phyloP scores from a whole-genome alignment of 30 jellyfish, hydroid and myxozoan species.

The Cassiopea andromeda region DNA sequence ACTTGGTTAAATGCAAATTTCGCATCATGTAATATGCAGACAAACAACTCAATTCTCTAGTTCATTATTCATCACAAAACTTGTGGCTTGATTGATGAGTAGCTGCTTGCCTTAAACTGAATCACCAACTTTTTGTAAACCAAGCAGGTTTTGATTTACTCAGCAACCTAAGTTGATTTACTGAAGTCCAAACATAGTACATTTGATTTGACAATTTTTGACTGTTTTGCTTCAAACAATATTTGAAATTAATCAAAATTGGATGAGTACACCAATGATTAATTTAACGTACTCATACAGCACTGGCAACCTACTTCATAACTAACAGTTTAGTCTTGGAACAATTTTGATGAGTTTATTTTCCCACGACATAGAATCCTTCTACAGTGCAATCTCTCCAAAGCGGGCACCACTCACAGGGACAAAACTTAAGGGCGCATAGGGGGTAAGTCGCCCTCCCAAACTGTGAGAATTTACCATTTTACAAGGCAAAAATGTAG shows the following conservation, averaged over 20 bases:
- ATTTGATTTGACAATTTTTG: neutral
- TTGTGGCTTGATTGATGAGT: slow-evolving; percentile 56
- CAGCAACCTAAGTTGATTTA: neutral
- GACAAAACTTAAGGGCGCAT: too few species aligned
- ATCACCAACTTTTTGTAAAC: slow-evolving; percentile 37
- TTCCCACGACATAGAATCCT: too few species aligned
- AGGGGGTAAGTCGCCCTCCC: too few species aligned
- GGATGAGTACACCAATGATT: neutral
- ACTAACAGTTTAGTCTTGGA: too few species aligned
- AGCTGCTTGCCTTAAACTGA: slow-evolving; percentile 44
- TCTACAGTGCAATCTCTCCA: too few species aligned
- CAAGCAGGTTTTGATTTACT: slow-evolving; percentile 58
- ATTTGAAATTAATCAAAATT: neutral
- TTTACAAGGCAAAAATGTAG: too few species aligned
- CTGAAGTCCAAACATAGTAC: neutral
- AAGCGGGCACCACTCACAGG: too few species aligned
- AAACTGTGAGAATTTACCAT: too few species aligned
- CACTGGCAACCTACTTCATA: too few species aligned
- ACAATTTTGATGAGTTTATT: too few species aligned
- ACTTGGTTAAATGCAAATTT: neutral
- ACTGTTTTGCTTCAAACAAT: neutral
- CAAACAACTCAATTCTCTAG: slow-evolving; percentile 26
- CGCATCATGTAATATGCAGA: neutral
- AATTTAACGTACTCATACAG: neutral
- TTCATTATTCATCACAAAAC: slow-evolving; percentile 39